A percentile compares a stretch with the other conserved stretches of the same genome.
These are phyloP conservation scores for Gorsachius magnificus DNA, from an alignment of 2,797 vertebrate species.

Conservation along the genomic window DNA sequence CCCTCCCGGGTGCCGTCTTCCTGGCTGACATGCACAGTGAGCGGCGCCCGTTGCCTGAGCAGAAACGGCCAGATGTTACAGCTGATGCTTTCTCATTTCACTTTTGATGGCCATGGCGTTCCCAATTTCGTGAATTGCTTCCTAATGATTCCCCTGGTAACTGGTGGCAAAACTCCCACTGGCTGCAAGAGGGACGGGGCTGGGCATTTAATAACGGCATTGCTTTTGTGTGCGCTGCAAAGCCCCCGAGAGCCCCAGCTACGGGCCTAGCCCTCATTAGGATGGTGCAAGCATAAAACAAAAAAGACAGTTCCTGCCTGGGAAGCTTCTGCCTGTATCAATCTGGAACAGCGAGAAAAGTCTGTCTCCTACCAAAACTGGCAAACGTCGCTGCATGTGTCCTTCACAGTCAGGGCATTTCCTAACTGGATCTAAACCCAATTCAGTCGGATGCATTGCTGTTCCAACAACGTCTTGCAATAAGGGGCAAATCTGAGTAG, in stretches of 20 bases:
- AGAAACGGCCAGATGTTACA: neutral
- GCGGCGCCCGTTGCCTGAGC: neutral
- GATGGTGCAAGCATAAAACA: neutral
- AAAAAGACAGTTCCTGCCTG: neutral
- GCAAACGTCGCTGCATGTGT: neutral
- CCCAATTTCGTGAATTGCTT: neutral
- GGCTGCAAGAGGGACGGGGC: neutral
- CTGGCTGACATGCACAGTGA: neutral
- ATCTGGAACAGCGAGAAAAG: neutral
- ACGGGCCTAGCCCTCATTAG: neutral
- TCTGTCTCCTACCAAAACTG: neutral
- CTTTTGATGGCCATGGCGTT: neutral
- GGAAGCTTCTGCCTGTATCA: neutral
- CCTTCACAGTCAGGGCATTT: neutral
- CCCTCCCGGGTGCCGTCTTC: neutral
- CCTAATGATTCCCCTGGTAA: neutral
- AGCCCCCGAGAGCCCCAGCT: fast-evolving
- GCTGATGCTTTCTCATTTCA: neutral
- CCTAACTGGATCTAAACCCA: neutral
- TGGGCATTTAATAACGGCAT: neutral
- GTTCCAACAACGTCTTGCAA: neutral
- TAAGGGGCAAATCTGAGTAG: neutral
- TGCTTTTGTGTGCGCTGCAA: fast-evolving
- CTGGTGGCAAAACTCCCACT: neutral
- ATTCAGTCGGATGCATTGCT: neutral